phyloP scores from a whole-genome alignment of 2,797 vertebrate species.

The Microchirus variegatus region DNA sequence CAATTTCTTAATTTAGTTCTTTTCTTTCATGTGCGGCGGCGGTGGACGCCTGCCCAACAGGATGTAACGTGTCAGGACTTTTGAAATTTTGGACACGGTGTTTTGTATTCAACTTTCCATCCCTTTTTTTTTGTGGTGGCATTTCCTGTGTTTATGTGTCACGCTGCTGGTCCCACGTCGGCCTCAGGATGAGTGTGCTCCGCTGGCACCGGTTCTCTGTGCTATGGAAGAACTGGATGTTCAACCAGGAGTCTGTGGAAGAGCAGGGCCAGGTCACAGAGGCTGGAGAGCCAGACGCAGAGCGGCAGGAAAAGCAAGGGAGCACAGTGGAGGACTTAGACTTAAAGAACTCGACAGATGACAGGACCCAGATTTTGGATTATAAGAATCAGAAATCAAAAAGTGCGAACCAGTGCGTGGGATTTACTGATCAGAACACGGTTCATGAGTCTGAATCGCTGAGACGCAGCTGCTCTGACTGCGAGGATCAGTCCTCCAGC shows the following conservation, averaged over 20 bases:
- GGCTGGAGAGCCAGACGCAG: neutral
- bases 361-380: slow-evolving; percentile 28
- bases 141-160: slow-evolving; percentile 67
- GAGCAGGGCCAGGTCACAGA: slow-evolving; percentile 43
- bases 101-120: slow-evolving; percentile 33
- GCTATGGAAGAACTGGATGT: slow-evolving; percentile 91
- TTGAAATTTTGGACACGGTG: slow-evolving; percentile 14
- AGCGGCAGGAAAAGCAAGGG: slow-evolving; percentile 4
- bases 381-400: slow-evolving; percentile 4
- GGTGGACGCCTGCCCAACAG: slow-evolving; percentile 21
- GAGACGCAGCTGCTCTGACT: slow-evolving; percentile 41
- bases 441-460: slow-evolving; percentile 33
- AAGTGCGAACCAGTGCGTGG: slow-evolving; percentile 16
- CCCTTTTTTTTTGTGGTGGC: slow-evolving; percentile 29
- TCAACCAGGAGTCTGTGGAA: slow-evolving; percentile 84
- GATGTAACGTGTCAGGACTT: slow-evolving; percentile 31
- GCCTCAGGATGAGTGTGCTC: slow-evolving; percentile 82
- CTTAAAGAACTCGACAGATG: neutral
- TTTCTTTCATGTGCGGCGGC: slow-evolving; percentile 3
- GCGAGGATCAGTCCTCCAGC: neutral
- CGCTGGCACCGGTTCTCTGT: slow-evolving; percentile 84
- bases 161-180: slow-evolving; percentile 59
- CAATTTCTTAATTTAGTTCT: neutral
- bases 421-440: slow-evolving; percentile 9
- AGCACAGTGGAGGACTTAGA: slow-evolving; percentile 8